These are phyloP conservation scores for Ichneumoninae sp. DNA, from an alignment of 2,888 invertebrate genomes.

Conservation along the genomic window DNA sequence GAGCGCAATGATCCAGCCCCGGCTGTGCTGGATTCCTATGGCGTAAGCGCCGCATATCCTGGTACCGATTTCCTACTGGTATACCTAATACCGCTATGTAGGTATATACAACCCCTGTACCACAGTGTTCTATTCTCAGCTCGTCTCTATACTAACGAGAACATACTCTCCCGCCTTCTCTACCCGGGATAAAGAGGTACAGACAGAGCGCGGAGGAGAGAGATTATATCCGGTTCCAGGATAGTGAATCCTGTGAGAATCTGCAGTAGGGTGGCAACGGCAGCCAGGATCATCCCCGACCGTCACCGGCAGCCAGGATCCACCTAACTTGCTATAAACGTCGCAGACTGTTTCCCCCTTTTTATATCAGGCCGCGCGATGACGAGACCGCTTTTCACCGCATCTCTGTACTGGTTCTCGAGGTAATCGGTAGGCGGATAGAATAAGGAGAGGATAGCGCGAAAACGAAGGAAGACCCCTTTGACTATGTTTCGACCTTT, in stretches of 20 bases:
- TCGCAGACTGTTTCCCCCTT: conserved; percentile 26
- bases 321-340: conserved; percentile 25
- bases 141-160: conserved; percentile 28
- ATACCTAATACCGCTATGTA: conserved; percentile 19
- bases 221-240: conserved; percentile 64
- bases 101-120: conserved; percentile 12
- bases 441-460: conserved; percentile 21
- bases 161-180: conserved; percentile 34
- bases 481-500: conserved; percentile 67
- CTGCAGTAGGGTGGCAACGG: conserved; percentile 45
- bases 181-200: conserved; percentile 47
- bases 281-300: conserved; percentile 52
- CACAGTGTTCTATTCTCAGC: conserved; percentile 23
- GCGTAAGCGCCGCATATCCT: conserved; percentile 47
- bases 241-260: conserved; percentile 60
- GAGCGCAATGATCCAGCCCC: conserved; percentile 67
- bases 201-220: conserved; percentile 49
- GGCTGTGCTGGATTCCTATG: conserved; percentile 56
- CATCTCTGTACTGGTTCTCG: conserved; percentile 16
- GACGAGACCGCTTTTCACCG: conserved; percentile 25
- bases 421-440: conserved; percentile 18
- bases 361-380: conserved; percentile 31
- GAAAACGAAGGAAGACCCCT: conserved; percentile 48
- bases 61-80: conserved; percentile 39
- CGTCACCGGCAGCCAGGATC: conserved; percentile 41